Base-by-base conservation (phyloP, 2,888 invertebrate species). In the Sesia apiformis region DNA sequence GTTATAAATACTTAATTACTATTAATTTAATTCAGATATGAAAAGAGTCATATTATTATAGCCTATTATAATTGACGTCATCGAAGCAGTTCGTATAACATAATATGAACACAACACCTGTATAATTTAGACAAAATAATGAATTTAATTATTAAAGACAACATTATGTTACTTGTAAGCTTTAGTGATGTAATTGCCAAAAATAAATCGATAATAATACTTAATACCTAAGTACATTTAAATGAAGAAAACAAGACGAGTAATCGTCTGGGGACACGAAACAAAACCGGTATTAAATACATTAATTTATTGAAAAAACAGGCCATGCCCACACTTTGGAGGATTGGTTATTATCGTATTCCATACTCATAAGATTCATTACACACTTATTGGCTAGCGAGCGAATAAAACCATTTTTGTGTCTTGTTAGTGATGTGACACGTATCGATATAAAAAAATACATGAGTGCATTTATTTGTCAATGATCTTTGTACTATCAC, bases 291-390 rank as follows among this genome's bases (percentile, higher is more conserved):
- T 83, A 84, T 74, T 66, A 70, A 73, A 79, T 77, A 79, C 72
- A 81, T 80, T 75, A 80, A 81, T 79, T 78, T 73, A 67, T 72
- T 63, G 66, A 67, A 75, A 58, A 81, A 74, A 72, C 78, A 69
- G 73, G 77, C 80, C 79, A 70, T 74, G 81, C 85, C 84, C 85
- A 84, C 85, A 79, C 82, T 79, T 70, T 71, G 66, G 69, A 71
- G 77, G 79, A 83, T 82, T 74, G 71, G 79, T 76, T 78, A 81
- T 85, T 85, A 86, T 84, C 78, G 80, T 74, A 76, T 76, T 76
- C 74, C 75, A 74, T 77, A 88, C 84, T 81, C 78, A 74, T 70
- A 76, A 78, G 82, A 86, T 85, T 87, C 87, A 88, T 89, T 88
- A 83, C 87, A 77, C 80, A 82, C 80, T 81, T 82, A 84, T 84